A percentile compares a stretch with the other conserved stretches of the same genome.
These are phyloP conservation scores for Melinaea marsaeus DNA, from an alignment of 2,888 invertebrate genomes.

Conservation along the genomic window DNA sequence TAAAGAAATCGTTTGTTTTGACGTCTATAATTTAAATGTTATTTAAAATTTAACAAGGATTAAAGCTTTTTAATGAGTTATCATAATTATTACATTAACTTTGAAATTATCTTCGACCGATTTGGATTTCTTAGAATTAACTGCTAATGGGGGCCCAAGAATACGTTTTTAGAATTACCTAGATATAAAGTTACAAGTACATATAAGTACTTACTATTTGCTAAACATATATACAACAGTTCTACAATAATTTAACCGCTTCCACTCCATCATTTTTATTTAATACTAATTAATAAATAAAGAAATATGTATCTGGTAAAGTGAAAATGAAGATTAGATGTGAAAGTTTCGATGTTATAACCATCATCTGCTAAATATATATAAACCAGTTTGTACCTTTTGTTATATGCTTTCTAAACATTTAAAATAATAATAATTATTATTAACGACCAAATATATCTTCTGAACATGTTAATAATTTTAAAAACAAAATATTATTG, in stretches of 20 bases:
- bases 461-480: too few relatives aligned
- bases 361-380: too few relatives aligned
- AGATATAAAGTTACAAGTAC: constrained; percentile 40
- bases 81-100: neutral
- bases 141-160: too few relatives aligned
- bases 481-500: too few relatives aligned
- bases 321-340: neutral
- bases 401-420: too few relatives aligned
- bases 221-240: constrained; percentile 62
- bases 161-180: neutral
- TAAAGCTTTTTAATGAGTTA: constrained; percentile 4
- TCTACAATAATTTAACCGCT: constrained; percentile 57
- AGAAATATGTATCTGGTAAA: neutral
- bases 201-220: constrained; percentile 39
- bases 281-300: neutral
- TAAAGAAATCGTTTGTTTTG: too few relatives aligned
- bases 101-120: too few relatives aligned
- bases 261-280: constrained; percentile 31
- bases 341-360: too few relatives aligned
- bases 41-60: constrained; percentile 1
- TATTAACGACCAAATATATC: too few relatives aligned
- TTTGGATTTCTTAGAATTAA: too few relatives aligned
- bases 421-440: too few relatives aligned
- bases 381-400: too few relatives aligned
- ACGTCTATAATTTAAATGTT: neutral